Evolutionary conservation across 2,888 invertebrate species (phyloP).

Genomic region (Hecatera dysodea): DNA sequence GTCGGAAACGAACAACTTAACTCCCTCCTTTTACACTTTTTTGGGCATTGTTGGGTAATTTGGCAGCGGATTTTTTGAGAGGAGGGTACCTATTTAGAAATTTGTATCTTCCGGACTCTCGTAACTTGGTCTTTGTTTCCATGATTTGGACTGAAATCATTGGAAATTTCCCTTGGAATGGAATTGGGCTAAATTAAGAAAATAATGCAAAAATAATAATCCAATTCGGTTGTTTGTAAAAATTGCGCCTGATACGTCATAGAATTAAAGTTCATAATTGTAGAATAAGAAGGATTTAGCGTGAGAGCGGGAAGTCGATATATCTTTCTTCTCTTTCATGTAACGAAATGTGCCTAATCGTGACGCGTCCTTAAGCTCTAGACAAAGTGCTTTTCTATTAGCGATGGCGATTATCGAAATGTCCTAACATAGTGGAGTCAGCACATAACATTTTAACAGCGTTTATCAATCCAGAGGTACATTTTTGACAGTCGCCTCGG

Average conservation of each 20-base stretch:
- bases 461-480: no score
- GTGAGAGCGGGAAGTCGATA: no score
- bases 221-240: background rate
- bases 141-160: background rate
- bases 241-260: background rate
- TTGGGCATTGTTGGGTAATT: conserved; percentile 48
- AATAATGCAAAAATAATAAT: background rate
- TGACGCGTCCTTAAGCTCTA: no score
- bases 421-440: no score
- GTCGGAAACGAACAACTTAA: conserved; percentile 50
- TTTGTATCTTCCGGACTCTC: background rate
- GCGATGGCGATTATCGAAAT: no score
- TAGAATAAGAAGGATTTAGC: no score
- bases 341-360: no score
- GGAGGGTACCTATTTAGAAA: conserved; percentile 4
- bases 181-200: background rate
- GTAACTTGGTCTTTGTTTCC: background rate
- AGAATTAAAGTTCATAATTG: no score
- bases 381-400: no score
- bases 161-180: background rate
- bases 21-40: conserved; percentile 58
- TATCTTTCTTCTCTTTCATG: no score
- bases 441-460: no score
- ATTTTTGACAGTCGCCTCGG: no score
- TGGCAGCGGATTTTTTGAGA: conserved; percentile 26